A percentile compares a stretch with the other conserved stretches of the same genome.
phyloP scores from a whole-genome alignment of 2,888 invertebrate genomes.

The Dinocampus coccinellae region DNA sequence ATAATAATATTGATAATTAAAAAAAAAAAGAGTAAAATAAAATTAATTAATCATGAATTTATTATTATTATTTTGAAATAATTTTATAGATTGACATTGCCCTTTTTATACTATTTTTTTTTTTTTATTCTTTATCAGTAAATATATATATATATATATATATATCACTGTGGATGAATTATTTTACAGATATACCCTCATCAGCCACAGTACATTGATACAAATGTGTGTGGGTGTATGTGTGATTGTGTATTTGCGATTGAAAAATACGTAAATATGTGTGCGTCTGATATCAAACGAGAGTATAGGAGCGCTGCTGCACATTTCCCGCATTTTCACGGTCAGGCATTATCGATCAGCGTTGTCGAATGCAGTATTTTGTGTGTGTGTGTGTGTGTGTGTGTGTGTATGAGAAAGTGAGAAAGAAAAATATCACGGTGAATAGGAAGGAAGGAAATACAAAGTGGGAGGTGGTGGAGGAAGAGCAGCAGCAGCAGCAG shows the following conservation, averaged over 20 bases:
- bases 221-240: not conserved
- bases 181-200: too few species aligned
- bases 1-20: not conserved
- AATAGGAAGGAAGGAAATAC: conserved; percentile 49
- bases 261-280: not conserved
- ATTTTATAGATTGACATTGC: conserved; percentile 17
- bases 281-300: conserved; percentile 42
- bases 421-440: conserved; percentile 32
- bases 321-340: conserved; percentile 68
- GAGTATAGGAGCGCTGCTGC: conserved; percentile 54
- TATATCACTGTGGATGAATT: too few species aligned
- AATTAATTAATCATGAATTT: too few species aligned
- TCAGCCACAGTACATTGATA: not conserved
- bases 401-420: not conserved
- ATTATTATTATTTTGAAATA: too few species aligned
- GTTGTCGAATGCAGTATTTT: conserved; percentile 27
- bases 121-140: not conserved
- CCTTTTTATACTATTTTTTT: not conserved
- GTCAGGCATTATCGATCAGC: conserved; percentile 66
- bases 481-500: too few species aligned
- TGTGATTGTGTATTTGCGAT: not conserved
- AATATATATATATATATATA: not conserved
- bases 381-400: not conserved
- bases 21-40: too few species aligned
- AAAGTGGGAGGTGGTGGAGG: conserved; percentile 48